Base-by-base conservation (phyloP, 2,888 invertebrate species). In the Cantharis rustica region DNA sequence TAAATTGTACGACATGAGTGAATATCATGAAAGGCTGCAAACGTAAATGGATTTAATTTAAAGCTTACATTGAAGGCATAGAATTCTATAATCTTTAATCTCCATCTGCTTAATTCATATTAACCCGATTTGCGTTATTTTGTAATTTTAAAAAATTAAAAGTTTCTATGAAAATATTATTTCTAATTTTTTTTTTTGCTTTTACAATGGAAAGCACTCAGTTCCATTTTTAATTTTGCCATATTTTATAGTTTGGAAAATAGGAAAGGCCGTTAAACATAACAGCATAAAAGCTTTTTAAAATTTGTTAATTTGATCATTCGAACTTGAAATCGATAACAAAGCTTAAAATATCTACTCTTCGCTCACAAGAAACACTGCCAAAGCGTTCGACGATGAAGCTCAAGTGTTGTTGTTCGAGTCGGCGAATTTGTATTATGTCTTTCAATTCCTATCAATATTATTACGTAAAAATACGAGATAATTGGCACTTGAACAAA, bases 21-120 rank as follows among this genome's bases (percentile, higher is more conserved):
- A 71, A 68, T 68, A 71, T 73, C 76, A 70, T 73, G 76, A 73
- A 69, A 75, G 64, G 72, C 69, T 62, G 72, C 75, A 72, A n/a
- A 47, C n/a, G 47, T n/a, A 47, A 47, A 47, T 47, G 47, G 47
- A 47, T 47, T 47, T 47, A n/a, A 47, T 47, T 47, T 47, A 47
- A n/a, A 47, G 47, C 47, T n/a, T 4, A n/a, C 47, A 47, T 47
- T 47, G 47, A 47, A 47, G n/a, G 47, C 47, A 47, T 47, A n/a
- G 47, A 31, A 47, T 47, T 47, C 7, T n/a, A 7, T 47, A 47
- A 47, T 47, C 47, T n/a, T n/a, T 47, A 47, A 47, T 47, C 47
- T 47, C n/a, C 47, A 47, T 47, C 47, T 47, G 47, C n/a, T n/a
- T 47, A 47, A 47, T n/a, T n/a, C 47, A 47, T 7, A n/a, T 5